Evolutionary conservation across 1,140 invertebrate genomes (phyloP).

Genomic region (Heliconius nattereri): DNA sequence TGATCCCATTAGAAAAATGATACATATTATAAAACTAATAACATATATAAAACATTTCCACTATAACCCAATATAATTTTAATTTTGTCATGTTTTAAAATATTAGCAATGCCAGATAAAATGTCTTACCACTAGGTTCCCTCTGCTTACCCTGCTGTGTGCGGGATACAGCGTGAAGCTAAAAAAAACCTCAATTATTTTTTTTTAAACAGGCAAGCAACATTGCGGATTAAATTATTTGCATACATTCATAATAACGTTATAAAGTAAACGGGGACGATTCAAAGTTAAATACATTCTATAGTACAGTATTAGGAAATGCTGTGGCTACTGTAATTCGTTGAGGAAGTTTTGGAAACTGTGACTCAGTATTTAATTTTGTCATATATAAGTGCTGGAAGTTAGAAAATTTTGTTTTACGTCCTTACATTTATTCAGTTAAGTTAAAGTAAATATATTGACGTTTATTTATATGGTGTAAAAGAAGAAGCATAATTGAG

Average conservation of each 20-base stretch:
- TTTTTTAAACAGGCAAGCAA: not conserved
- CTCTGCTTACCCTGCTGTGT: no score
- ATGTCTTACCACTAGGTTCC: no score
- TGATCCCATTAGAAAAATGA: no score
- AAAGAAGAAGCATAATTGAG: no score
- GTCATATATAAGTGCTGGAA: not conserved
- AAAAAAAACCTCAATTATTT: not conserved
- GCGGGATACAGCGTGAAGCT: no score
- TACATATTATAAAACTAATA: no score
- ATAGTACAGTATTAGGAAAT: not conserved
- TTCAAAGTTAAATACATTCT: not conserved
- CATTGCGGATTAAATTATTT: not conserved
- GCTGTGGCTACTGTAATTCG: not conserved
- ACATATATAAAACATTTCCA: no score
- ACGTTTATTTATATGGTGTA: no score
- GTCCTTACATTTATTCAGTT: not conserved
- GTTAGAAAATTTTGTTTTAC: not conserved
- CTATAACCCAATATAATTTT: no score
- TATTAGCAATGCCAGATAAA: no score
- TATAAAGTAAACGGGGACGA: not conserved
- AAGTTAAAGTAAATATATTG: not conserved
- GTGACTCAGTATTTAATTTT: not conserved
- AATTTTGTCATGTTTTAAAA: no score
- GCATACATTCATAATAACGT: conserved; percentile 8
- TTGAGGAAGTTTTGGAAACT: not conserved